Evolutionary conservation across 2,797 vertebrate genomes (phyloP), one percentile per base, ranked within the genome.

Genomic region (Scomberomorus guttatus): DNA sequence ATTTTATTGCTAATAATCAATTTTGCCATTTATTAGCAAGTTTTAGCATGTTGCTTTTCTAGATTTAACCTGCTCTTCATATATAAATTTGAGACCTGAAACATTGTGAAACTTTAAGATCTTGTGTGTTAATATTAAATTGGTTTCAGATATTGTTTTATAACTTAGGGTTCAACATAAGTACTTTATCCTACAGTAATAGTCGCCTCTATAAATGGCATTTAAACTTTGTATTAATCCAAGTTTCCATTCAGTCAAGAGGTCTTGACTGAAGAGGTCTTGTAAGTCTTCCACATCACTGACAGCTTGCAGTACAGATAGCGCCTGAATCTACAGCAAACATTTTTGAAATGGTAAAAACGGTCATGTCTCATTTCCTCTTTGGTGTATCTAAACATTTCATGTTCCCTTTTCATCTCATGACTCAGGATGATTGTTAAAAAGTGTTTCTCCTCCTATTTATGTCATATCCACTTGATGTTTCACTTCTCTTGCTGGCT

Each of bases 291-390:
- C 5, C 17, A 13, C 12, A 25, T 64, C 42, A 57, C 1, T 0
- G 17, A 34, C 24, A 20, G 63, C 6, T 22, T 61, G 9, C 17
- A 6, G 2, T 52, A 50, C 27, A 54, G 24, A 42, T 42, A 42
- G 3, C 14, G 13, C 13, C 14, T 42, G 3, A 14, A 42, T 42
- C 39, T 42, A 13, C 39, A 42, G 12, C 39, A 42, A 46, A 57
- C 22, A 61, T 39, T 68, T 78, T 52, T 0, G 34, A 34, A 15
- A 15, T n/a, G 56, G 15, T 39, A 6, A 66, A 72, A 64, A 75
- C 6, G 50, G 6, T 0, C 3, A 56, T 1, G 5, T 74, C 46
- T 79, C 25, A 83, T 66, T 86, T 86, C 85, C 83, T 79, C 46
- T 81, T 20, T 59, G 11, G 7, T 59, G 9, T 7, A 61, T 51